Conservation (phyloP, 1,140 invertebrate genomes). For the Bombus huntii region DNA sequence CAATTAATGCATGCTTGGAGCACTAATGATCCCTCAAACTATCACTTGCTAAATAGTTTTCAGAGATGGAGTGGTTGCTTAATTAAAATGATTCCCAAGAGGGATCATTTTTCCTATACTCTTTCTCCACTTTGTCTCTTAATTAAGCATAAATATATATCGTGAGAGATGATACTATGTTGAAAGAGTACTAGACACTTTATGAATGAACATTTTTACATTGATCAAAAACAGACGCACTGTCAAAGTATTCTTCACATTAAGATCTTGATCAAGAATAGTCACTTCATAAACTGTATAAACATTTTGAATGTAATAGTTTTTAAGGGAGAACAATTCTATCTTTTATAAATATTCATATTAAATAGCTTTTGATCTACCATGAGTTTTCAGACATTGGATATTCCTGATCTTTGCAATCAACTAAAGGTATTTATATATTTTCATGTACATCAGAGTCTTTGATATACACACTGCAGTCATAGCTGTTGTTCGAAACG, state of each 20-base stretch:
- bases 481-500: background rate
- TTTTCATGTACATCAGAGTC: background rate
- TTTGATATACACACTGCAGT: background rate
- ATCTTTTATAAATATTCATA: background rate
- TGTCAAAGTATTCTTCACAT: background rate
- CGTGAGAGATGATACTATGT: background rate
- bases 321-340: background rate
- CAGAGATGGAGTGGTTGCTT: background rate
- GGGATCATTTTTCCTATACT: background rate
- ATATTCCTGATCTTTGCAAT: background rate
- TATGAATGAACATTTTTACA: slow-evolving; percentile 3
- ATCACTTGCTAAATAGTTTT: background rate
- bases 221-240: too few species aligned
- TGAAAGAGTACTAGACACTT: slow-evolving; percentile 1
- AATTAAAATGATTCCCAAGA: background rate
- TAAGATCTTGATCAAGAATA: background rate
- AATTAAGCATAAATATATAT: background rate
- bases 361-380: background rate
- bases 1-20: slow-evolving; percentile 11
- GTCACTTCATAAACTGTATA: background rate
- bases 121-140: background rate
- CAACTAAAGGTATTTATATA: background rate
- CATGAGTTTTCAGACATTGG: background rate
- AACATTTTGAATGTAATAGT: background rate
- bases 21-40: slow-evolving; percentile 1